A percentile compares a stretch with the other conserved stretches of the same genome.
phyloP scores from a whole-genome alignment of 2,113 vertebrate species.

The Phalacrocorax brasilianus region DNA sequence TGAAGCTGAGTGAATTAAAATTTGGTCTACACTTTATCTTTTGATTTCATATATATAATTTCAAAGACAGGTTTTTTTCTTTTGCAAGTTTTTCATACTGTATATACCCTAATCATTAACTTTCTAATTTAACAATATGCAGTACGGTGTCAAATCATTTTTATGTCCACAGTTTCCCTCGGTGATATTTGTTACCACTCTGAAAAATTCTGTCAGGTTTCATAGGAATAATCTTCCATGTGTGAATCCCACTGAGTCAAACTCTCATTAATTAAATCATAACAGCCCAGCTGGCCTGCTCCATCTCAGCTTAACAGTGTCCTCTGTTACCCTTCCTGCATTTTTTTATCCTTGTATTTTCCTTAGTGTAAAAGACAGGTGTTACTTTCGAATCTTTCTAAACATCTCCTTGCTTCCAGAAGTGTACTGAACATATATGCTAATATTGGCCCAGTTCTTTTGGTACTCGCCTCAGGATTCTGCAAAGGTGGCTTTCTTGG shows the following conservation, averaged over 20 bases:
- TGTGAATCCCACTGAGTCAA: slow-evolving; percentile 52
- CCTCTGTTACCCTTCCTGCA: slow-evolving; percentile 14
- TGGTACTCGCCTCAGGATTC: slow-evolving; percentile 20
- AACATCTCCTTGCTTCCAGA: neutral
- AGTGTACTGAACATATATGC: neutral
- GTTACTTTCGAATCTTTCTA: neutral
- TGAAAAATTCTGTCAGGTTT: slow-evolving; percentile 51
- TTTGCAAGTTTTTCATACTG: neutral
- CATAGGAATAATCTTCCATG: slow-evolving; percentile 35
- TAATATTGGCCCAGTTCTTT: slow-evolving; percentile 56
- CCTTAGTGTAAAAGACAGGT: neutral
- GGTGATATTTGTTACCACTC: slow-evolving; percentile 33
- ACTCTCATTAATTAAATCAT: slow-evolving; percentile 57
- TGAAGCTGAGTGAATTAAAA: neutral
- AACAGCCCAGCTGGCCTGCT: slow-evolving; percentile 50
- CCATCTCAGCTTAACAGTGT: neutral
- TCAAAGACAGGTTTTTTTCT: neutral
- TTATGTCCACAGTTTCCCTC: neutral
- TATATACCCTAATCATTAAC: neutral
- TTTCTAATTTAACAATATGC: neutral
- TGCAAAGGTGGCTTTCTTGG: neutral
- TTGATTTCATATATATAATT: neutral
- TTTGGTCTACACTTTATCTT: neutral
- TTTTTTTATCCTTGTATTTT: neutral
- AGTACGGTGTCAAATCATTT: neutral